These are phyloP conservation scores for Artibeus jamaicensis DNA, from an alignment of 2,797 vertebrate genomes.

Conservation along the genomic window DNA sequence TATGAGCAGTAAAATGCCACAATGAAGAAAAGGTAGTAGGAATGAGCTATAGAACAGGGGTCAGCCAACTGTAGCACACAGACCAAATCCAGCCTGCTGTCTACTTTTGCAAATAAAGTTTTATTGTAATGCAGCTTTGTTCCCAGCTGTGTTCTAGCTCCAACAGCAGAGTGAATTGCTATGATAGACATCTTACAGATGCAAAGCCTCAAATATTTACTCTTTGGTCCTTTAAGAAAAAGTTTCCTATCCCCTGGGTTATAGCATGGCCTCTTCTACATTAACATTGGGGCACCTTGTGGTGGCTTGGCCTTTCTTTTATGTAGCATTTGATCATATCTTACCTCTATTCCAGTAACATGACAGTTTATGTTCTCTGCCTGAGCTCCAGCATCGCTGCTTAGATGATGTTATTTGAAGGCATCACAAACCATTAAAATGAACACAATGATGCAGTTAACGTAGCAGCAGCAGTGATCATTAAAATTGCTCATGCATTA, in stretches of 20 bases:
- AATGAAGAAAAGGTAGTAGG: not conserved
- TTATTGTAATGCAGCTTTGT: not conserved
- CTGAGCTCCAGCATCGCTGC: not conserved
- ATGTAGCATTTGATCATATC: not conserved
- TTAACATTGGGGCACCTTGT: not conserved
- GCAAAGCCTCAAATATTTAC: conserved; percentile 2
- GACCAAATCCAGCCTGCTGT: not conserved
- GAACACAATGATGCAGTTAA: not conserved
- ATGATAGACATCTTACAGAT: not conserved
- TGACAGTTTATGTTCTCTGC: not conserved
- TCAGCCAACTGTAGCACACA: not conserved
- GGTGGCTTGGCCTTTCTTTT: not conserved
- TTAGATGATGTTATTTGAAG: conserved; percentile 11
- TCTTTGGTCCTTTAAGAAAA: conserved; percentile 2
- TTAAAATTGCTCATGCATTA: not conserved
- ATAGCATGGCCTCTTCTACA: not conserved
- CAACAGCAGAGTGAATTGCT: not conserved
- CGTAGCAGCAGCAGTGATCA: not conserved
- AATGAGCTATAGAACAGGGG: not conserved
- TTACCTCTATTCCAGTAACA: not conserved
- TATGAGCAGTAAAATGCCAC: not conserved
- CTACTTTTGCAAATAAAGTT: conserved; percentile 49
- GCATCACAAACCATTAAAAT: not conserved
- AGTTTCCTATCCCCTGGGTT: not conserved
- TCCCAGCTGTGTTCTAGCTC: not conserved